A percentile compares a stretch with the other conserved stretches of the same genome.
These are phyloP conservation scores for Oostethus manadensis DNA, from an alignment of 2,113 vertebrate genomes.

Conservation along the genomic window DNA sequence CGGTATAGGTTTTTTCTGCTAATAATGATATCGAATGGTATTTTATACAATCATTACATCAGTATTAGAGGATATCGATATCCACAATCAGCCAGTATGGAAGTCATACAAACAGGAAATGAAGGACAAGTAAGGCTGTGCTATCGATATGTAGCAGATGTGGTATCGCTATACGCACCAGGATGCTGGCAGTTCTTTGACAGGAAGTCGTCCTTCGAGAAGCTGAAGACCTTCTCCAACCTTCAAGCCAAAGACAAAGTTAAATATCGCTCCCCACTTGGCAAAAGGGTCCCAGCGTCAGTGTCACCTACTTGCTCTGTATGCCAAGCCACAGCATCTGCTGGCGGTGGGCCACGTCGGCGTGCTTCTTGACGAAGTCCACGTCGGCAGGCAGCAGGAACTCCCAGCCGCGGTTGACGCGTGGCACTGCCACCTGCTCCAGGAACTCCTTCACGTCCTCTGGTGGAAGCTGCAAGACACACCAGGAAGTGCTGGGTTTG, in stretches of 20 bases:
- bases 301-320: constrained; percentile 85
- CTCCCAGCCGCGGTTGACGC: constrained; percentile 94
- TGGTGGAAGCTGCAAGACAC: constrained; percentile 79
- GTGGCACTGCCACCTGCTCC: constrained; percentile 88
- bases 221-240: constrained; percentile 91
- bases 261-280: background rate
- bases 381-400: constrained; percentile 84
- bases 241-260: constrained; percentile 61
- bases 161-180: constrained; percentile 65
- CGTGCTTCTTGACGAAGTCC: constrained; percentile 92
- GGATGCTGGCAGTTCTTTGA: constrained; percentile 79
- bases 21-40: no score
- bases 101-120: no score
- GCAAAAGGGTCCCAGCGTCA: background rate
- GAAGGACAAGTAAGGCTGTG: no score
- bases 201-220: constrained; percentile 85
- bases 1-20: no score
- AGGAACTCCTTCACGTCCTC: constrained; percentile 98
- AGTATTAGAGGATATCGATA: no score
- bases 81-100: no score
- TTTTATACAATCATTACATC: no score
- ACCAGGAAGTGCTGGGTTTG: background rate
- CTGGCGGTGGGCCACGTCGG: constrained; percentile 91
- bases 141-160: no score
- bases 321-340: constrained; percentile 97